Percentiles rank a stretch among this genome's conserved stretches.
phyloP scores from a whole-genome alignment of 2,888 invertebrate genomes.

The Lumbricus terrestris region DNA sequence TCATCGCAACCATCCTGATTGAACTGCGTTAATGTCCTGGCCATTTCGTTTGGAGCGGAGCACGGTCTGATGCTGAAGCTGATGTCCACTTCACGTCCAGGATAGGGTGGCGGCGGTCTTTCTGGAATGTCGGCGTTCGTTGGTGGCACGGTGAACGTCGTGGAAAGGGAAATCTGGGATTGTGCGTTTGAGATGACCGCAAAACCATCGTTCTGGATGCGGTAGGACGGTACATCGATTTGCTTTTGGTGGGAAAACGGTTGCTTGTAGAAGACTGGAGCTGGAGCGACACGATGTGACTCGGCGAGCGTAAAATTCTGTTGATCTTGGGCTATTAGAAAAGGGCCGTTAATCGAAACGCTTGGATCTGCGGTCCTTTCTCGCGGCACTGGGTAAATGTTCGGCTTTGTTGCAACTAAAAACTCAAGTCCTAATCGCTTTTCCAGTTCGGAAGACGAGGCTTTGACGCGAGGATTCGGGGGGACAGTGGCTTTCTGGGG shows the following conservation, averaged over 20 bases:
- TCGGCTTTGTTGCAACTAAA: neutral
- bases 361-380: neutral
- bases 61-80: neutral
- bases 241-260: slow-evolving; percentile 10
- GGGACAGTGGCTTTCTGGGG: slow-evolving; percentile 94
- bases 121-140: slow-evolving; percentile 57
- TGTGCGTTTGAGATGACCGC: neutral
- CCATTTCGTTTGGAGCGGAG: neutral
- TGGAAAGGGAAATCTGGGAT: slow-evolving; percentile 51
- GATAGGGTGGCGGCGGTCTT: slow-evolving; percentile 57
- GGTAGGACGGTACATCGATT: neutral
- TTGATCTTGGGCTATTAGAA: slow-evolving; percentile 39
- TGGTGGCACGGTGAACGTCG: slow-evolving; percentile 53
- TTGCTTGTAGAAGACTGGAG: slow-evolving; percentile 9
- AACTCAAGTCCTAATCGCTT: neutral
- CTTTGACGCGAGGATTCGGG: slow-evolving; percentile 66
- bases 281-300: slow-evolving; percentile 8
- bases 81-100: slow-evolving; percentile 38
- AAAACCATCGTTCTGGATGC: neutral
- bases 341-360: slow-evolving; percentile 44
- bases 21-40: neutral
- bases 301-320: slow-evolving; percentile 17
- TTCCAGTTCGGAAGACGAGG: slow-evolving; percentile 37
- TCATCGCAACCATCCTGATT: neutral
- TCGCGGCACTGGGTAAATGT: slow-evolving; percentile 41